Evolutionary conservation across 1,140 invertebrate species (phyloP), one percentile per base, ranked within the genome.

Genomic region (Cherax destructor): DNA sequence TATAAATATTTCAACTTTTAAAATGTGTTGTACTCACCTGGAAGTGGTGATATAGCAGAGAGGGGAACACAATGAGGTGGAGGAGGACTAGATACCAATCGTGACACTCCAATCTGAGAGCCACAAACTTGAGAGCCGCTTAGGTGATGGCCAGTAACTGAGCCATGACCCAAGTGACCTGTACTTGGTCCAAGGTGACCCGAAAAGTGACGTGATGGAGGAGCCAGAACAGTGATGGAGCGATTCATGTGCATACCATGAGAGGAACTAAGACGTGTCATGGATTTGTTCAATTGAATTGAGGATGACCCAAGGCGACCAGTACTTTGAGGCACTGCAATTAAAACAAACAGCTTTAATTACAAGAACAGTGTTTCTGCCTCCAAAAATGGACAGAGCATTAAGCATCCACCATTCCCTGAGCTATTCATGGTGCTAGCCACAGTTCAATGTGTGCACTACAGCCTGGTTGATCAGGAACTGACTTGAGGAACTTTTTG

Each of bases 271-370:
- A 97, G 94, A 69, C 97, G 95, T n/a, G 97, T 97, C 96, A 97
- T 97, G 94, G 97, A 97, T 94, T 97, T 97, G 94, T 97, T 97
- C 1, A 97, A 95, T n/a, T 96, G 97, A 13, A 96, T 96, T 24
- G 97, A 96, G 7, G 93, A 94, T 56, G 97, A 97, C 30, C 96
- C 96, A 65, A 95, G 92, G 30, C 94, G 92, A 93, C 94, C 94
- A 49, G 93, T 94, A 92, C 94, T 94, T 85, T 93, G 91, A 59
- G 87, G 86, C 56, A 93, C 86, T 92, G 85, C 89, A 92, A 91
- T 30, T 24, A 87, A 69, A 69, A 74, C 30, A 74, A 65, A 65
- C 61, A 65, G 13, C 2, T 41, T 41, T 41, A 41, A 41, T 41
- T 41, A 41, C 30, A 41, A 41, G 30, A 41, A 41, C 30, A 41